Conservation (phyloP, 1,140 invertebrate species). For the Druon quercuslanigerum region DNA sequence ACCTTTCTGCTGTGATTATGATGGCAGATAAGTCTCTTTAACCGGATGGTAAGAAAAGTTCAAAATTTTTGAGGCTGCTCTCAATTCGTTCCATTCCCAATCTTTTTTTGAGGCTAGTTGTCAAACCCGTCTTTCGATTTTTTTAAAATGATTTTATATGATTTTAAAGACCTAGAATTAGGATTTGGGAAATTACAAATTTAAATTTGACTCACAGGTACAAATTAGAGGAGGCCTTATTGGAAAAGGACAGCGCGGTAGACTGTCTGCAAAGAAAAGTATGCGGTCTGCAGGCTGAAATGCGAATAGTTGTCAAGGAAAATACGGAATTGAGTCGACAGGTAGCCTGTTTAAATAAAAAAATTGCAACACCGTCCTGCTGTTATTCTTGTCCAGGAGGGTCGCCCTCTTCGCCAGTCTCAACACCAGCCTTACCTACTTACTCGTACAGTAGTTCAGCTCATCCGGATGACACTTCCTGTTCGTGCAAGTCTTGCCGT, state of each 20-base stretch:
- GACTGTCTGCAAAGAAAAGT: constrained; percentile 74
- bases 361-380: constrained; percentile 29
- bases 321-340: constrained; percentile 62
- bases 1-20: no score
- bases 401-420: constrained; percentile 13
- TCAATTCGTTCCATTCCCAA: no score
- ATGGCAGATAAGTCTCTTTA: no score
- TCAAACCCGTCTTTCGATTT: no score
- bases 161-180: no score
- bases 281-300: constrained; percentile 72
- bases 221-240: constrained; percentile 73
- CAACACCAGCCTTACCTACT: constrained; percentile 12
- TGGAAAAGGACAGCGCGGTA: constrained; percentile 72
- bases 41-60: no score
- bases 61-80: no score
- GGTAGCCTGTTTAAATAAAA: constrained; percentile 54
- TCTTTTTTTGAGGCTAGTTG: no score
- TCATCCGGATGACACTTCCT: constrained; percentile 31
- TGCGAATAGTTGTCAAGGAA: constrained; percentile 65
- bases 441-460: constrained; percentile 31
- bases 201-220: constrained; percentile 65
- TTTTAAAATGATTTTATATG: no score
- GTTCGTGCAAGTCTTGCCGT: constrained; percentile 34
- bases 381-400: constrained; percentile 28
- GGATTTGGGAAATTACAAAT: neutral